phyloP scores from a whole-genome alignment of 2,888 invertebrate genomes.

The Gryllus longicercus region DNA sequence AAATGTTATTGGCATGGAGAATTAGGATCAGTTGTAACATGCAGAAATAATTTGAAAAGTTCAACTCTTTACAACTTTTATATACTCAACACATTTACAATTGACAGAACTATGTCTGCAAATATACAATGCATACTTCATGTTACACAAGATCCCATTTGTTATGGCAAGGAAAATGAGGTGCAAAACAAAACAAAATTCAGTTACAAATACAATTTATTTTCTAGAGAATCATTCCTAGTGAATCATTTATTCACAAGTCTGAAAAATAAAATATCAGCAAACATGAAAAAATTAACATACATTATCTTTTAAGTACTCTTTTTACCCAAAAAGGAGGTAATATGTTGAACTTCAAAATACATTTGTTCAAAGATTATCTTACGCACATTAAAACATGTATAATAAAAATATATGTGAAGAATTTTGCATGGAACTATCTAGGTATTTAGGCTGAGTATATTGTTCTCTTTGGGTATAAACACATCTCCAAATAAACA shows the following conservation, averaged over 20 bases:
- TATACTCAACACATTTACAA: conserved; percentile 17
- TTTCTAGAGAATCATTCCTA: conserved; percentile 39
- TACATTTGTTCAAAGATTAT: conserved; percentile 40
- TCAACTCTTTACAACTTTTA: conserved; percentile 17
- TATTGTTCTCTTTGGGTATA: conserved; percentile 39
- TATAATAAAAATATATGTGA: conserved; percentile 41
- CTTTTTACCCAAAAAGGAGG: conserved; percentile 40
- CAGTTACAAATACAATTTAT: conserved; percentile 40
- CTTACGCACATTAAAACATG: conserved; percentile 41
- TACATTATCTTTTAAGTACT: conserved; percentile 40
- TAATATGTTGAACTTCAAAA: conserved; percentile 40
- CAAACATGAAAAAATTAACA: conserved; percentile 40
- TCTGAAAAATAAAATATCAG: conserved; percentile 40
- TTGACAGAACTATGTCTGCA: conserved; percentile 3
- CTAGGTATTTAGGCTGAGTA: conserved; percentile 39
- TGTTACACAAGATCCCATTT: conserved; percentile 17
- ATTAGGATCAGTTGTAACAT: conserved; percentile 17
- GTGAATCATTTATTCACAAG: conserved; percentile 40
- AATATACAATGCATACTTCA: conserved; percentile 17
- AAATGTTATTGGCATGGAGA: too few species aligned
- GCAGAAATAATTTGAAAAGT: neutral
- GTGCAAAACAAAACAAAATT: conserved; percentile 22
- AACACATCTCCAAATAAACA: conserved; percentile 39
- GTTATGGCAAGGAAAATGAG: conserved; percentile 12
- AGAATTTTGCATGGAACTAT: conserved; percentile 41